Conservation (phyloP, 1,140 invertebrate species). For the Drosophila rhopaloa region DNA sequence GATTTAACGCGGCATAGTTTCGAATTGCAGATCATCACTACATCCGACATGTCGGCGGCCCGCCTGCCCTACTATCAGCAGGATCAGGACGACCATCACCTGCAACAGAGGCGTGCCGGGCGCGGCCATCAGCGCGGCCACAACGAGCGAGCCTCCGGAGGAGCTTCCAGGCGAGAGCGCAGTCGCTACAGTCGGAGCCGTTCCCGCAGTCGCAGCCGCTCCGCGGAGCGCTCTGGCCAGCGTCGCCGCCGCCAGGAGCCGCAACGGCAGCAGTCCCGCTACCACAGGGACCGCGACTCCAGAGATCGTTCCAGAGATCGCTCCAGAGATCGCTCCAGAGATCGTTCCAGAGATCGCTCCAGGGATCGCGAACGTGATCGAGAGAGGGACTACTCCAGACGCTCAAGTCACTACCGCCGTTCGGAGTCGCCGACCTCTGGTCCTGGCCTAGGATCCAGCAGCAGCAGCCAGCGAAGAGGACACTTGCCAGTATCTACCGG, state of each 20-base stretch:
- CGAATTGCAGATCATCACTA: constrained; percentile 72
- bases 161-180: constrained; percentile 38
- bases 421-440: constrained; percentile 31
- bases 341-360: constrained; percentile 47
- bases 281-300: constrained; percentile 42
- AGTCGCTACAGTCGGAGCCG: constrained; percentile 55
- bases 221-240: constrained; percentile 41
- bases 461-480: constrained; percentile 22
- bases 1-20: constrained; percentile 82
- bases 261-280: constrained; percentile 29
- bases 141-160: constrained; percentile 35
- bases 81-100: constrained; percentile 40
- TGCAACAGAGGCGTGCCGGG: constrained; percentile 41
- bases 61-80: constrained; percentile 70
- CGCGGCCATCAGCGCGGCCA: constrained; percentile 43
- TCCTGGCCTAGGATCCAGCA: constrained; percentile 12
- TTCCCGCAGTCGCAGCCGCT: constrained; percentile 43
- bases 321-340: constrained; percentile 24
- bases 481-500: background rate
- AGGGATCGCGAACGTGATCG: constrained; percentile 37
- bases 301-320: constrained; percentile 19
- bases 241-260: constrained; percentile 35
- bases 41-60: constrained; percentile 62
- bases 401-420: constrained; percentile 43
- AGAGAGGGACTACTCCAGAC: constrained; percentile 39